Conservation (phyloP, 2,888 invertebrate genomes). For the Tigriopus californicus region DNA sequence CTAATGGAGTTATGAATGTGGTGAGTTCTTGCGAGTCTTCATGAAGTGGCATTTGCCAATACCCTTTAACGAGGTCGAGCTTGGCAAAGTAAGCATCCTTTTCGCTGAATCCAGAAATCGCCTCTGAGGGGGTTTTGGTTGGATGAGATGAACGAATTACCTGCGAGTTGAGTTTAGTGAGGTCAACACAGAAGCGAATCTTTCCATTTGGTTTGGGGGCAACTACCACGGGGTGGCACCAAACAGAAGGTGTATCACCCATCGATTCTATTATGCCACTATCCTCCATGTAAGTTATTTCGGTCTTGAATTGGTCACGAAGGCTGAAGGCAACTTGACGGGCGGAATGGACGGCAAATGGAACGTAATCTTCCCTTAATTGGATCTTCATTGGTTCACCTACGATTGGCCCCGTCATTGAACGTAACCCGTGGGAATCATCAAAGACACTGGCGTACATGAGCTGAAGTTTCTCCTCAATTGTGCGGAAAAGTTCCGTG, state of each 20-base stretch:
- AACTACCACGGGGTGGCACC: slow-evolving; percentile 12
- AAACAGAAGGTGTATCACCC: slow-evolving; percentile 13
- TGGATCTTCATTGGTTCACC: slow-evolving; percentile 12
- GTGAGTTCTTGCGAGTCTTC: too few species aligned
- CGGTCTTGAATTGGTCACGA: not conserved
- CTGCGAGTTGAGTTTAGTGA: slow-evolving; percentile 11
- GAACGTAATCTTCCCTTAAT: slow-evolving; percentile 3
- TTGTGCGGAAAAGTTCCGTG: too few species aligned
- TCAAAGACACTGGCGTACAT: too few species aligned
- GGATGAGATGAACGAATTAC: slow-evolving; percentile 9
- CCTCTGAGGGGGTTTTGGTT: slow-evolving; percentile 4
- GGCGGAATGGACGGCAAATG: slow-evolving; percentile 4
- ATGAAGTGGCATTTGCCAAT: too few species aligned
- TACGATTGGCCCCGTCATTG: not conserved
- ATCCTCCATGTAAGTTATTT: slow-evolving; percentile 3
- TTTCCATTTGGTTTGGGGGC: slow-evolving; percentile 2
- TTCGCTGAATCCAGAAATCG: slow-evolving; percentile 12
- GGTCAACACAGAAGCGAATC: slow-evolving; percentile 9
- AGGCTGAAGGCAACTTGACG: slow-evolving; percentile 13
- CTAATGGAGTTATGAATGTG: too few species aligned
- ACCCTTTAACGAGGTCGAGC: too few species aligned
- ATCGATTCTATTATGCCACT: slow-evolving; percentile 13
- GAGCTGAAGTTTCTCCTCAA: too few species aligned
- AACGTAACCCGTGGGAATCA: too few species aligned
- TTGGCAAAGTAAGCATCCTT: not conserved